These are phyloP conservation scores for Aphidius gifuensis DNA, from an alignment of 1,140 invertebrate species.

Conservation along the genomic window DNA sequence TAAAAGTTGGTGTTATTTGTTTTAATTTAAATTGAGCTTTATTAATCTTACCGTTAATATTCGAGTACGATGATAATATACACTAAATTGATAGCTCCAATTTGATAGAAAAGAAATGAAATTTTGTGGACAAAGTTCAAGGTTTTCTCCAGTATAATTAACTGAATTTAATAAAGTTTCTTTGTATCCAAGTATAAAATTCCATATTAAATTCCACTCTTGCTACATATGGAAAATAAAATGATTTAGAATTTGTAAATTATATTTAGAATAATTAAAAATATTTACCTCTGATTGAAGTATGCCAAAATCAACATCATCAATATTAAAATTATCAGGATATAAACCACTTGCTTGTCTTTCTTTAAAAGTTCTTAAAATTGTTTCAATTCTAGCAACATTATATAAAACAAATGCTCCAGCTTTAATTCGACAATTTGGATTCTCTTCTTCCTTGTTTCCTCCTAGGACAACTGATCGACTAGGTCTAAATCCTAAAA, in stretches of 20 bases:
- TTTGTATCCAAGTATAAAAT: conserved; percentile 64
- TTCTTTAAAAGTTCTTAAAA: conserved; percentile 61
- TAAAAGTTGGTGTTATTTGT: conserved; percentile 15
- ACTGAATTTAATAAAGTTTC: conserved; percentile 57
- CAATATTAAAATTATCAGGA: conserved; percentile 55
- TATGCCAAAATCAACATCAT: conserved; percentile 60
- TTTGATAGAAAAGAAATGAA: conserved; percentile 63
- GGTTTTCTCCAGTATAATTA: conserved; percentile 42
- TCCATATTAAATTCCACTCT: conserved; percentile 70
- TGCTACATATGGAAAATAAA: conserved; percentile 51
- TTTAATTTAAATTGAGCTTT: conserved; percentile 18
- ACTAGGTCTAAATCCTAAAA: conserved; percentile 62
- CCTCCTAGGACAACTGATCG: conserved; percentile 50
- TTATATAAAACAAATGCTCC: conserved; percentile 74
- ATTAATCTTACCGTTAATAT: conserved; percentile 61
- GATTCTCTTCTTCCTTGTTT: conserved; percentile 45
- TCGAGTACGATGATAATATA: conserved; percentile 67
- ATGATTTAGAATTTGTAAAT: not conserved
- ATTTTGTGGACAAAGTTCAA: conserved; percentile 59
- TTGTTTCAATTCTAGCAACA: conserved; percentile 62
- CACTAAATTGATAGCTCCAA: conserved; percentile 65
- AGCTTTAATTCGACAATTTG: conserved; percentile 42
- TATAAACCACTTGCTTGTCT: conserved; percentile 56
- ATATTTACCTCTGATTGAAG: conserved; percentile 61
- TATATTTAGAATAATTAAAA: not conserved